Evolutionary conservation across 2,888 invertebrate genomes (phyloP).

Genomic region (Chirona hameri): DNA sequence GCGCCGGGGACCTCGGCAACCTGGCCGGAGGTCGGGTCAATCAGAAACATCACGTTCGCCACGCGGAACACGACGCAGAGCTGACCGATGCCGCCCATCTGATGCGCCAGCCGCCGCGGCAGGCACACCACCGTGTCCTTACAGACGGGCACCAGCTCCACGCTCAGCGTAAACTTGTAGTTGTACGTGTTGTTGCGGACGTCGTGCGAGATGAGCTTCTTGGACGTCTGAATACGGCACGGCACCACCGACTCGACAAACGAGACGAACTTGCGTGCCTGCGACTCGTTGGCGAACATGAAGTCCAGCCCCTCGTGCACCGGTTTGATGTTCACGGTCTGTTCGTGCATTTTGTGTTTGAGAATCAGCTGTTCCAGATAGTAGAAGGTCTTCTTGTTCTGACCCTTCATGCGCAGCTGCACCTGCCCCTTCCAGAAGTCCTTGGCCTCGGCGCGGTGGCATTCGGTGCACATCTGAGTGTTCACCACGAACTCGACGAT

Average conservation of each 20-base stretch:
- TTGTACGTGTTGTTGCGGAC: slow-evolving; percentile 94
- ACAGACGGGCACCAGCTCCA: slow-evolving; percentile 94
- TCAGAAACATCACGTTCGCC: slow-evolving; percentile 83
- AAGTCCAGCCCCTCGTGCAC: slow-evolving; percentile 90
- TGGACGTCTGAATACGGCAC: slow-evolving; percentile 80
- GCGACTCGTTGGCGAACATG: slow-evolving; percentile 81
- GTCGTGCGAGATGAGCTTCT: slow-evolving; percentile 95
- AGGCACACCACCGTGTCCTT: slow-evolving; percentile 91
- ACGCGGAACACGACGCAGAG: slow-evolving; percentile 85
- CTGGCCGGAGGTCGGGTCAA: slow-evolving; percentile 84
- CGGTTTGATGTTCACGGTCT: slow-evolving; percentile 82
- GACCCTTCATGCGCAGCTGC: slow-evolving; percentile 68
- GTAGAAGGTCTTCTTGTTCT: slow-evolving; percentile 95
- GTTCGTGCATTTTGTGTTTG: slow-evolving; percentile 89
- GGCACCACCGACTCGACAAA: slow-evolving; percentile 86
- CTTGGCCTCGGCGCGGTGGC: slow-evolving; percentile 94
- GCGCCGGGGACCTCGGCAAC: slow-evolving; percentile 71
- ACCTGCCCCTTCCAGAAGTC: slow-evolving; percentile 91
- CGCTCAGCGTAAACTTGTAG: slow-evolving; percentile 86
- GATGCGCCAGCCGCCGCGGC: slow-evolving; percentile 77
- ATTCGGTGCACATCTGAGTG: slow-evolving; percentile 96
- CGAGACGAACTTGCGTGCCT: slow-evolving; percentile 92
- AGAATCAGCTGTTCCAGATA: slow-evolving; percentile 95
- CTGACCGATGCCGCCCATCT: slow-evolving; percentile 80
- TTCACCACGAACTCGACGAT: slow-evolving; percentile 87